Evolutionary conservation across 2,888 invertebrate genomes (phyloP), one percentile per base, ranked within the genome.

Genomic region (Cancer borealis): DNA sequence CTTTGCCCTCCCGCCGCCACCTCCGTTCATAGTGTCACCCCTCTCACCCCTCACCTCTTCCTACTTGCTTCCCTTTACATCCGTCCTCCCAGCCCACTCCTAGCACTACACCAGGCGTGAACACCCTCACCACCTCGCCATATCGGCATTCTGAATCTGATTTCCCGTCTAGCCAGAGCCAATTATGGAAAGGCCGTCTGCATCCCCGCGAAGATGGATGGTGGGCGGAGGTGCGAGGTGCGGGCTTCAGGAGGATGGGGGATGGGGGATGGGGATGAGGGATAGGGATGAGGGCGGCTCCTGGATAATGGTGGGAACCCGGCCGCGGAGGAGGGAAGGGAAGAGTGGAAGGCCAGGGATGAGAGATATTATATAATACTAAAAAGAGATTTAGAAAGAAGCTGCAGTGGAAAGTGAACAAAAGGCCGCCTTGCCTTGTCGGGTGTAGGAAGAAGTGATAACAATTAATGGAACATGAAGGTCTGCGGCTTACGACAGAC

Each of bases 141-240:
- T 66, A 91, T 26, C 91, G 73, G 66, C 73, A 45, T 91, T 91
- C 66, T 73, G 30, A 73, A 91, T 91, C 91, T 91, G 66, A 73
- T 73, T 91, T 91, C 91, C 73, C 73, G 91, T 91, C 91, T 73
- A 91, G 45, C 91, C 73, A 91, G 73, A 91, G 91, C 73, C 91
- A 73, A 91, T 91, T 91, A 91, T 73, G 45, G 66, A 91, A 60
- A 91, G 60, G 91, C 91, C 60, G 91, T 30, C 30, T 91, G 46
- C 60, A 60, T 45, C 91, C 91, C 5, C 39, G 54, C 30, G 60
- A 60, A 60, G 60, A 60, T 91, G 91, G 60, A 91, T 91, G 60
- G 39, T 26, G 91, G 91, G 45, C 79, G 79, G 79, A 79, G 79
- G 79, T 79, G 79, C 10, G 79, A 79, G 79, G 79, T 30, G 79